Base-by-base conservation (phyloP, 1,140 invertebrate species). In the Drosophila kurseongensis region DNA sequence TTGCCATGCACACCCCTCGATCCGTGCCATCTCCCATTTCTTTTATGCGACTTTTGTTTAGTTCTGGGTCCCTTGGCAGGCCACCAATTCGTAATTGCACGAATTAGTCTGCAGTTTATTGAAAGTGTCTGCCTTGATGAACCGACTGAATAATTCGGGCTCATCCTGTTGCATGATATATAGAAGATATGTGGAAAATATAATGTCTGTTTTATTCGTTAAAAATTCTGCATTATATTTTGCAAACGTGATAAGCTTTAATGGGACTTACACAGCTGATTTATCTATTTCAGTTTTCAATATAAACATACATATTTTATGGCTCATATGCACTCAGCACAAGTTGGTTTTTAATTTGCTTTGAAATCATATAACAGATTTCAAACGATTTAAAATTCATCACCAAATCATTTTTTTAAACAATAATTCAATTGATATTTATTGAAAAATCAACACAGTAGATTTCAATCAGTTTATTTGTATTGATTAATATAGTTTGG, bases 41-140 rank as follows among this genome's bases (percentile, higher is more conserved):
- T 73, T 67, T 80, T 73, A 78, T 82, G 75, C 40, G 60, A 54
- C 42, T 75, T 83, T 75, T 75, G 69, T 78, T 68, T 63, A 66
- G 80, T 69, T 75, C 16, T 36, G 62, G 56, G 77, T 48, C 62
- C 42, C 55, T 80, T 84, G 80, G 80, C 81, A 85, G 69, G 50
- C 38, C 45, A 67, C 81, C 80, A 84, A 66, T 51, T 58, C 45
- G 62, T 68, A 80, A 85, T 77, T 74, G 59, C 58, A 32, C 23
- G 71, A 74, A 74, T 63, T 63, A 73, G 71, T 41, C 42, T 38
- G 32, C 41, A 62, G 57, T 51, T 38, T 56, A 69, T 68, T 32
- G 66, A 23, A 63, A 67, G 47, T 68, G 47, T 45, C 65, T 36
- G 62, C 23, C n/a, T 38, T 68, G 66, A 69, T 69, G 48, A 69